Evolutionary conservation across 2,888 invertebrate genomes (phyloP), one percentile per base, ranked within the genome.

Genomic region (Archaeoteleia sp.): DNA sequence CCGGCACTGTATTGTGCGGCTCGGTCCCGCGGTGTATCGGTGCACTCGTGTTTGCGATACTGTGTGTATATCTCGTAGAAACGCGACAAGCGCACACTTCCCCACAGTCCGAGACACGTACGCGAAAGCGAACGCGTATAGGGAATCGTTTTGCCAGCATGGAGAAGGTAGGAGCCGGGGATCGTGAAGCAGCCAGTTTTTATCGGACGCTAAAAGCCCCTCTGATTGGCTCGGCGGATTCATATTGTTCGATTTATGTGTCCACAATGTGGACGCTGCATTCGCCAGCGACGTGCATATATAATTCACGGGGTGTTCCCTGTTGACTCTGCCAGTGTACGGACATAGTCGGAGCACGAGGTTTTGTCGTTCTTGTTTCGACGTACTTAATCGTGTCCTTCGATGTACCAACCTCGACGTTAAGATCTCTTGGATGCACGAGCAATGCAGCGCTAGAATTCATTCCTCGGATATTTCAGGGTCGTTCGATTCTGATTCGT

Each of bases 161-260:
- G 55, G 43, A 14, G 45, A 30, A 30, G 46, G 20, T 17, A 15
- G 34, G 13, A 46, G 34, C 32, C 14, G 17, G 30, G 48, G 55
- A 55, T 46, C 27, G 48, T 32, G 46, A 39, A 46, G 39, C 40
- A 39, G 62, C 62, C 40, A 62, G 55, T 67, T 67, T 67, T 67
- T 63, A 67, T 58, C 57, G 58, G 40, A 46, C 63, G 55, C 63
- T 67, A 67, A 67, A 67, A 63, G 58, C 63, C 46, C 40, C 46
- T 63, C 63, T 54, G 67, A 67, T 67, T 67, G 67, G 67, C 63
- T 60, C 58, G 13, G 45, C 53, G 45, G 42, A 43, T 46, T 67
- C 57, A 67, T 67, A 67, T 67, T 63, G 63, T 67, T 67, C 67
- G 62, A 67, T 67, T 67, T 67, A 67, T 58, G 55, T 67, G 60